These are phyloP conservation scores for Neoniphon sammara DNA, from an alignment of 2,797 vertebrate species.

Conservation along the genomic window DNA sequence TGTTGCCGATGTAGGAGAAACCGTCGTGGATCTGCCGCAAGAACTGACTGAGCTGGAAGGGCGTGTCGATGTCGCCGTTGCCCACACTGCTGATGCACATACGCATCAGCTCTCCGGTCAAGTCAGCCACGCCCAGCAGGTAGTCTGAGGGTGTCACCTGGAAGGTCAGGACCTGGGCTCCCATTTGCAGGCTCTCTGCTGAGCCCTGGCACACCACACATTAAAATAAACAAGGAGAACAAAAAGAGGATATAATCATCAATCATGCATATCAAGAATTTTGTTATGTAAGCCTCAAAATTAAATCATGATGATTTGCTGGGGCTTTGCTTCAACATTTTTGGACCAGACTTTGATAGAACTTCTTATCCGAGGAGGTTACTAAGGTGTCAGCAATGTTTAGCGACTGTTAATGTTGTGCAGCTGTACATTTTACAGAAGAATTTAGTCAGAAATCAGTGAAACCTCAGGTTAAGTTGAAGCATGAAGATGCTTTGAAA, in stretches of 20 bases:
- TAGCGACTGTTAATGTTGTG: no score
- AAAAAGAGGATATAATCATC: background rate
- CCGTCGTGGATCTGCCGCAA: slow-evolving; percentile 95
- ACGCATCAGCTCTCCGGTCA: slow-evolving; percentile 97
- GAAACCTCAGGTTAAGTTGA: no score
- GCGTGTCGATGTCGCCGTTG: slow-evolving; percentile 96
- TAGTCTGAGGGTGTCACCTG: slow-evolving; percentile 95
- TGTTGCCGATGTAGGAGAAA: slow-evolving; percentile 97
- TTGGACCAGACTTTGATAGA: no score
- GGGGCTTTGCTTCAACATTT: no score
- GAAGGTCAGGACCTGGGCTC: slow-evolving; percentile 84
- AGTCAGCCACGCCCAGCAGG: slow-evolving; percentile 95
- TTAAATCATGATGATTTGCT: background rate
- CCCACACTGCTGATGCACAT: slow-evolving; percentile 98
- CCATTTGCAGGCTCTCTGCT: slow-evolving; percentile 36
- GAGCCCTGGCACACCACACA: slow-evolving; percentile 54
- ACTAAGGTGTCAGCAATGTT: no score
- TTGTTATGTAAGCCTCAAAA: background rate
- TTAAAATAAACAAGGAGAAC: background rate
- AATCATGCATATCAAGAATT: background rate
- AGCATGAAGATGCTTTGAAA: no score
- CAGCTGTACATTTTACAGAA: no score
- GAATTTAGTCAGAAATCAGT: no score
- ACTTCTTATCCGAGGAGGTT: no score
- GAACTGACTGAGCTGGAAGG: slow-evolving; percentile 97